Evolutionary conservation across 2,113 vertebrate genomes (phyloP), one percentile per base, ranked within the genome.

Genomic region (Amblyopsis rosae): DNA sequence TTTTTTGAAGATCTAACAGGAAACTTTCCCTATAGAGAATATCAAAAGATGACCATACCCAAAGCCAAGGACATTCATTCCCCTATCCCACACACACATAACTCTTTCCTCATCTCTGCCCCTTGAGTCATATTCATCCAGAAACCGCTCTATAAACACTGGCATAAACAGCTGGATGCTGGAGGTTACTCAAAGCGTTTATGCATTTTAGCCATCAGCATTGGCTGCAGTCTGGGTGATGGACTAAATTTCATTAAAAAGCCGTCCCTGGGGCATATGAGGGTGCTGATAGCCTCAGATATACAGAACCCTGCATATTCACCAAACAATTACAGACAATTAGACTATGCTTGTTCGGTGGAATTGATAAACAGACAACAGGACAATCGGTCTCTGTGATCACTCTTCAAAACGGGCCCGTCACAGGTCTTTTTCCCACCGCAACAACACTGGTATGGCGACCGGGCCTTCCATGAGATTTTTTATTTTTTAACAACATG

Each of bases 111-210:
- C 13, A 10, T 48, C 47, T 48, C 11, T 4, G 11, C 8, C 50
- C 55, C 32, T 32, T 1, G 32, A 4, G 19, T 32, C 56, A 26
- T 9, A 58, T 58, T 57, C 3, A 57, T 57, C 26, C 8, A 10
- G 26, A 58, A 32, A 58, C 12, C 9, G 32, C 56, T 58, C 26
- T 6, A 9, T 58, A 54, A n/a, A 54, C 51, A 54, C 47, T 13
- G n/a, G 41, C 48, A 64, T 53, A 64, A 64, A 53, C 62, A 51
- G 62, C 62, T 64, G 49, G 49, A 64, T 26, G 35, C 16, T 64
- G n/a, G 51, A 15, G 32, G 32, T 33, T 19, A 58, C 56, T 12
- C 19, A 32, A 19, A 9, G 56, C 33, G 26, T 58, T 58, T 19
- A 58, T 32, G 10, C 56, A 12, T 58, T 58, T 33, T 58, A 57